A percentile compares a stretch with the other conserved stretches of the same genome.
phyloP scores from a whole-genome alignment of 30 jellyfish, hydroid and myxozoan species.

The Chrysaora quinquecirrha region DNA sequence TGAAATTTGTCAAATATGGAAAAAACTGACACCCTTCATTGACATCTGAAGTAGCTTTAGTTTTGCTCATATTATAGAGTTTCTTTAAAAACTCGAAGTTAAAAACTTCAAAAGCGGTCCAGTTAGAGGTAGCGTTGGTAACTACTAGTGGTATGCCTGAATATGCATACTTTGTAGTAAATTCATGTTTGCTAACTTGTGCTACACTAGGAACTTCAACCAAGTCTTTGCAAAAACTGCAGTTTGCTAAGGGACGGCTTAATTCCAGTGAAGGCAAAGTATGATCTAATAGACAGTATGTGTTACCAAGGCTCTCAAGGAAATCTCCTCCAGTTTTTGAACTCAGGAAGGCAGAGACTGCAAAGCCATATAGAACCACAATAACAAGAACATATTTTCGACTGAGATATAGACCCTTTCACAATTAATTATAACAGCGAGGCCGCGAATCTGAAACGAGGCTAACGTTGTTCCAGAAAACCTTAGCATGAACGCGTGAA shows the following conservation, averaged over 20 bases:
- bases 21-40: conserved; percentile 86
- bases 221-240: conserved; percentile 78
- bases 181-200: conserved; percentile 62
- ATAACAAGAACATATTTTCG: not conserved
- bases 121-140: conserved; percentile 76
- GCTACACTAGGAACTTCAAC: conserved; percentile 62
- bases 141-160: conserved; percentile 92
- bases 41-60: conserved; percentile 33
- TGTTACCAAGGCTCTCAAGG: conserved; percentile 11
- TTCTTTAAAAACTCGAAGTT: conserved; percentile 64
- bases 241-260: conserved; percentile 77
- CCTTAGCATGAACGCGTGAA: too few relatives aligned
- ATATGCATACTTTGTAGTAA: conserved; percentile 79
- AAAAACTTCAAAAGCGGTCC: conserved; percentile 91
- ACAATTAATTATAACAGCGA: too few relatives aligned
- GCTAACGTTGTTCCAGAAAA: too few relatives aligned
- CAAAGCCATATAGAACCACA: conserved; percentile 5
- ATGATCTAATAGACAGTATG: conserved; percentile 70
- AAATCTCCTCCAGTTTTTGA: conserved; percentile 17
- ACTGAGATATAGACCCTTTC: too few relatives aligned
- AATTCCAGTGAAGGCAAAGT: conserved; percentile 65
- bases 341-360: not conserved
- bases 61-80: conserved; percentile 62
- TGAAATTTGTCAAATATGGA: conserved; percentile 90
- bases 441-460: too few relatives aligned